Base-by-base conservation (phyloP, 2,113 vertebrate genomes). In the Mormoops blainvillei region DNA sequence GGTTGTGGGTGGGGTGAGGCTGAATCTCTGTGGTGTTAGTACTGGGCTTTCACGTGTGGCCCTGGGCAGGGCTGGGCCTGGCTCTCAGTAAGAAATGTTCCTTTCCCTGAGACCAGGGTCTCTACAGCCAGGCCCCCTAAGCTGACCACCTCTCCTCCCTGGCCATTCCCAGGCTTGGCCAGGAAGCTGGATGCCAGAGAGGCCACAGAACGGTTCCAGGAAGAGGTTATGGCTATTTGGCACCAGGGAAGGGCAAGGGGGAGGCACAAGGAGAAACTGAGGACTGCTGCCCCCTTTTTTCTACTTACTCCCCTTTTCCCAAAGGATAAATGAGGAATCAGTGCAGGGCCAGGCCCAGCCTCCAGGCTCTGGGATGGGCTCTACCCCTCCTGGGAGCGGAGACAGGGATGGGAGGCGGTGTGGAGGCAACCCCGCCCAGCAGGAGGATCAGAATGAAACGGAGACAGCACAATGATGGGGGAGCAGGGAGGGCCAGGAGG, bases 141-240 rank as follows among this genome's bases (percentile, higher is more conserved):
- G 28, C 89, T 65, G 85, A 88, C 77, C 73, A 54, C 87, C 84
- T 87, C 86, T 93, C 84, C 81, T 92, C 95, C 91, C 84, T 63
- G 81, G 76, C 54, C 54, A 67, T 36, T 92, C 77, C 91, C 86
- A 92, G 92, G 67, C 71, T 87, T 45, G 65, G 87, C 90, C 96
- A 86, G 94, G 92, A 92, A 78, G 54, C 84, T 24, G 56, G 63
- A 68, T 67, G 93, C 67, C 77, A 78, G 41, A 92, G 89, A 70
- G 93, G 95, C 33, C 10, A 5, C 54, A 36, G 50, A 91, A 89
- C 31, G 52, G 86, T 96, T 97, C 89, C 76, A 71, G 91, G 82
- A 87, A 71, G 95, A 91, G 86, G 91, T 82, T 98, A 96, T 97
- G 97, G 97, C 97, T 97, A 96, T 97, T 97, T 98, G 97, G 97